A percentile compares a stretch with the other conserved stretches of the same genome.
Evolutionary conservation across 1,140 invertebrate genomes (phyloP).

Genomic region (Tetragonula clypearis): DNA sequence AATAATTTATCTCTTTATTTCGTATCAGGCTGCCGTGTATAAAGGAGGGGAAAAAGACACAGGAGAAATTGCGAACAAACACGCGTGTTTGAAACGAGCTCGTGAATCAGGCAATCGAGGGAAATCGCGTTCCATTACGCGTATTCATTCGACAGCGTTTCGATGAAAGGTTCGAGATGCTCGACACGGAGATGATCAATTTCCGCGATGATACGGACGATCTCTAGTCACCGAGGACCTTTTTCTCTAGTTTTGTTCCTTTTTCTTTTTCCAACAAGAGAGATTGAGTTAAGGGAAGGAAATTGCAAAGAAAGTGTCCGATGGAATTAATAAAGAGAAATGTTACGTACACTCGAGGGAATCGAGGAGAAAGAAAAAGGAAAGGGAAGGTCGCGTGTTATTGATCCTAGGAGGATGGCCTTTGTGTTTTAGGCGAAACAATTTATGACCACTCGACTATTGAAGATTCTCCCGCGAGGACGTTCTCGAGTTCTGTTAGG

Average conservation of each 20-base stretch:
- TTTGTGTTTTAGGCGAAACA: neutral
- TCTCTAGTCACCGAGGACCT: neutral
- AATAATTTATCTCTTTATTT: too few relatives aligned
- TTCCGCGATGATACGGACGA: neutral
- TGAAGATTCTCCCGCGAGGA: neutral
- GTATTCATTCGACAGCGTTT: conserved; percentile 8
- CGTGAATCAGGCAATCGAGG: neutral
- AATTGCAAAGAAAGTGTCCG: neutral
- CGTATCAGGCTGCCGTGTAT: neutral
- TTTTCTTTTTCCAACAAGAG: neutral
- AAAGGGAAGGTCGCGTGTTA: neutral
- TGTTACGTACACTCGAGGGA: neutral
- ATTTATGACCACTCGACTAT: neutral
- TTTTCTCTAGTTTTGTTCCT: too few relatives aligned
- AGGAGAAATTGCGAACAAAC: too few relatives aligned
- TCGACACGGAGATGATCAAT: neutral
- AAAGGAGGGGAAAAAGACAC: too few relatives aligned
- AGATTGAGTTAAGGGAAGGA: neutral
- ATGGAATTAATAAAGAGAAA: neutral
- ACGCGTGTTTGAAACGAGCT: neutral
- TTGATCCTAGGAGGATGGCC: neutral
- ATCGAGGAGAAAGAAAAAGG: neutral
- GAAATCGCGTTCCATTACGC: conserved; percentile 24
- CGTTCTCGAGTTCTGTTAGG: neutral
- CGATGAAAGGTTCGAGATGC: neutral